Evolutionary conservation across 2,113 vertebrate species (phyloP), one percentile per base, ranked within the genome.

Genomic region (Prietella phreatophila): DNA sequence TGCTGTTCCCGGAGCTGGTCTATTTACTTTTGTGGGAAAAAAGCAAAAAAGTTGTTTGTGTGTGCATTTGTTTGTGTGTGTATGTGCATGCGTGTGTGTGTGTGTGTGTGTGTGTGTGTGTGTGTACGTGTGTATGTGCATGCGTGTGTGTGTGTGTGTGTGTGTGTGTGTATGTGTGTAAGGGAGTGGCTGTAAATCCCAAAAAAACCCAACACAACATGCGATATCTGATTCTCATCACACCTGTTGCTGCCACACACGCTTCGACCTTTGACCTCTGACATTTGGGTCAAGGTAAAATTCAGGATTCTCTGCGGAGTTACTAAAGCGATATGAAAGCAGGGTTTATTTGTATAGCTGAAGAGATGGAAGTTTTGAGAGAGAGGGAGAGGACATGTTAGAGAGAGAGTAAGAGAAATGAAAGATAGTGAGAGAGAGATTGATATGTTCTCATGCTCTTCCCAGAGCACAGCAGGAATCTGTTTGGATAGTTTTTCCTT

Each of bases 211-310:
- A 50, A 9, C 6, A 7, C 85, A 91, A 61, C 85, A 30, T 25
- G n/a, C 7, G 94, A 94, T 92, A 94, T 88, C 91, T 81, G 55
- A 0, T 80, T 84, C 89, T 91, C 88, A 80, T 88, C 90, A 92
- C 94, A 95, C 95, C 95, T 96, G 95, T 93, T 90, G 84, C 85
- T 94, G 94, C 90, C 94, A 93, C 92, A 92, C 92, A 94, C 84
- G 61, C 85, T 65, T 87, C 9, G 76, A 84, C 88, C 90, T 71
- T 83, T 83, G 86, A 87, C 91, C 89, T 78, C 81, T 82, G 89
- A 85, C 88, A 84, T 36, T n/a, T 0, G 76, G 92, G 90, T 94
- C 91, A 92, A 89, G 90, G 92, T 89, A 82, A 89, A 88, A 47
- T 53, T 67, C 89, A 14, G 56, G 25, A 50, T 58, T 85, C 81